Base-by-base conservation (phyloP, 1,140 invertebrate genomes). In the Brachionus calyciflorus region DNA sequence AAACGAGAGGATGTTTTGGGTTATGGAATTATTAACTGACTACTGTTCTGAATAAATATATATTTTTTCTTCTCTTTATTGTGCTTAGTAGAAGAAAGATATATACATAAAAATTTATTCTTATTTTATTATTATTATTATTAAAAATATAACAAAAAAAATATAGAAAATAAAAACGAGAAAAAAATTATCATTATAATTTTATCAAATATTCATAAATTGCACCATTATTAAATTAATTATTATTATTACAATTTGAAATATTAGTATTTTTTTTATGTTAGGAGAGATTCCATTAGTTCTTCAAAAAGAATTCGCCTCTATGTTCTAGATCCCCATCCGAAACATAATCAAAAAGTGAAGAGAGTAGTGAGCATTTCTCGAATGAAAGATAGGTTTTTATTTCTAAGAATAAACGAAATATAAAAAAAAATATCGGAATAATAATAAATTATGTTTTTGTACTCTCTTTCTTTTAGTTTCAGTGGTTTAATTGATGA, bases 171-270 rank as follows among this genome's bases (percentile, higher is more conserved):
- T n/a, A 60, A 60, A 41, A 19, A 60, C 28, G 17, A 30, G 26
- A 30, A 60, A 60, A 60, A 60, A 60, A 60, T 60, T 60, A 60
- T 60, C 55, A 60, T 60, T 60, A 60, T 60, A 33, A 60, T 60
- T 60, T 60, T 60, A 60, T 60, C 55, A 60, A 60, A 60, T 60
- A 60, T 60, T 60, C 55, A 60, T 60, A 60, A 60, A 60, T 60
- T 60, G 55, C 55, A 60, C 55, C 19, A 33, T 37, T 60, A 60
- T 60, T 60, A 60, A 60, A 60, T 60, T 60, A 60, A 60, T 60
- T 60, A 60, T 60, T 60, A 60, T 60, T 60, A 60, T 60, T 60
- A 14, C n/a, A 60, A 60, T 40, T 60, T 60, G 33, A 60, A 60
- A 60, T 60, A 33, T 60, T 17, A 30, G 28, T 37, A 33, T 60